Base-by-base conservation (phyloP, 2,888 invertebrate genomes). In the Dysmachus trigonus region DNA sequence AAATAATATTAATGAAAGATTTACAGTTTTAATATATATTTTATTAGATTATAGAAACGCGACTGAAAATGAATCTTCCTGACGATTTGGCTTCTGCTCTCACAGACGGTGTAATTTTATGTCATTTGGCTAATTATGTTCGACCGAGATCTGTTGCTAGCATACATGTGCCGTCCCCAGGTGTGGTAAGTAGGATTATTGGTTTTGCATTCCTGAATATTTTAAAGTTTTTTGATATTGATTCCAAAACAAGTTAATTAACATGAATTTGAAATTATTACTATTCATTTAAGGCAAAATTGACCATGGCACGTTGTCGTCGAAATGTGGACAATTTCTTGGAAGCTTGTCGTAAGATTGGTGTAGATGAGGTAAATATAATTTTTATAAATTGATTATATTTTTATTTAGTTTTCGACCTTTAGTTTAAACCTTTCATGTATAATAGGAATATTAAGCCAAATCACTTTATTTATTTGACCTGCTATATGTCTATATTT, bases 321-420 rank as follows among this genome's bases (percentile, higher is more conserved):
- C 94, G 97, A 90, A 98, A 98, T 92, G 98, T 98, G 35, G 98
- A 98, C 91, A 98, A 98, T 93, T 98, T 98, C 91, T 93, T 98
- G 89, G 98, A 98, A 90, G 98, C 98, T 30, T 98, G 98, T 92
- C 94, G 97, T 87, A 96, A 95, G 92, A 97, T 98, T 90, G 98
- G 98, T 88, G 97, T 98, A 15, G 96, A 97, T 93, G 97, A 98
- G 96, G 98, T 98, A 92, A 94, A 95, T 62, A 62, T 62, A 27
- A 13, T 31, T 18, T 62, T 18, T 62, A 7, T n/a, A n/a, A 47
- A n/a, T n/a, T 0, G 0, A 51, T 18, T 27, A 27, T 27, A 53
- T 53, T 22, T 5, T 3, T 41, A 41, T 47, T 47, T 3, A 38
- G 3, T 38, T 15, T 13, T 41, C n/a, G n/a, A n/a, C n/a, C n/a